Conservation (phyloP, 2,888 invertebrate species). For the Drosophila nr. perissopoda region DNA sequence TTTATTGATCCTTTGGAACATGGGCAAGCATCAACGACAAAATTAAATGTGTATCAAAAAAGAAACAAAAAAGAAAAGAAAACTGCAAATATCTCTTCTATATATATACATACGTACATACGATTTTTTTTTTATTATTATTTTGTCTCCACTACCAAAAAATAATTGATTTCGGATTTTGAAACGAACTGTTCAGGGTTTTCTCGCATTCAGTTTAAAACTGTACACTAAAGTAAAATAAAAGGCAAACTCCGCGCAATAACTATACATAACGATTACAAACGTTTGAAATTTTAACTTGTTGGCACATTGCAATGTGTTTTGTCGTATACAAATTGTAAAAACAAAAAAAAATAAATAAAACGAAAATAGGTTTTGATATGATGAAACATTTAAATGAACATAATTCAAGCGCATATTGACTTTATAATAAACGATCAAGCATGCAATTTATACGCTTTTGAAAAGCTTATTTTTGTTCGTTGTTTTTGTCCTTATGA, state of each 20-base stretch:
- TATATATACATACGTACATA: conserved; percentile 2
- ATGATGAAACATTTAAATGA: conserved; percentile 58
- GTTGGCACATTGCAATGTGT: conserved; percentile 74
- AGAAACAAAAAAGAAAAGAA: conserved; percentile 26
- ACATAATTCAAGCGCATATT: conserved; percentile 45
- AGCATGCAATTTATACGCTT: conserved; percentile 21
- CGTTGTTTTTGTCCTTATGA: neutral
- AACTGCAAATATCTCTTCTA: conserved; percentile 44
- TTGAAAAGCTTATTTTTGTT: neutral
- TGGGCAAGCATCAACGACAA: conserved; percentile 45
- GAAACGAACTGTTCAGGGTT: conserved; percentile 58
- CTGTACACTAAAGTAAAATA: conserved; percentile 63
- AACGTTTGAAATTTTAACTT: conserved; percentile 76
- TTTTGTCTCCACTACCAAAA: conserved; percentile 45
- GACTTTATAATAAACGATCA: conserved; percentile 50
- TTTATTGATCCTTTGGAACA: conserved; percentile 32
- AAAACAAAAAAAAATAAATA: conserved; percentile 53
- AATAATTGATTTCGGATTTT: conserved; percentile 51
- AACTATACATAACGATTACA: conserved; percentile 64
- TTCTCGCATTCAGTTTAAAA: conserved; percentile 70
- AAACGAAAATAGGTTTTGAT: conserved; percentile 66
- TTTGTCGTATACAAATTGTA: conserved; percentile 67
- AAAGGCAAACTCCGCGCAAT: conserved; percentile 68
- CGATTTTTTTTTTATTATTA: neutral
- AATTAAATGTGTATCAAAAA: conserved; percentile 53